Evolutionary conservation across 2,113 vertebrate species (phyloP), one percentile per base, ranked within the genome.

Genomic region (Rousettus leschenaultii): DNA sequence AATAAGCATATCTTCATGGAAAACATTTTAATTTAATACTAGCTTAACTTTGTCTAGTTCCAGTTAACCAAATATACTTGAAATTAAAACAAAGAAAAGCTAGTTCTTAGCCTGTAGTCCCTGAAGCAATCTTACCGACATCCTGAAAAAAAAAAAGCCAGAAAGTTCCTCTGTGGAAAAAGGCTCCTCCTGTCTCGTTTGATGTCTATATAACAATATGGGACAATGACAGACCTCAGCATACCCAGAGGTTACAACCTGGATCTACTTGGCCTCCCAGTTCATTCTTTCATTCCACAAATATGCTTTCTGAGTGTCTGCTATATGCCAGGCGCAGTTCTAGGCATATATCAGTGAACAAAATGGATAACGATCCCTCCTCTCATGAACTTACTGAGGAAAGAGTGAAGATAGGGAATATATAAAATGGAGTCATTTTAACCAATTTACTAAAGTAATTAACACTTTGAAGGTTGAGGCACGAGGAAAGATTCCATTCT

Each of bases 1-100:
- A 66, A 4, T 84, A 59, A 87, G 3, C 66, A 57, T 40, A 65
- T 95, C 53, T 12, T 59, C 30, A 80, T 45, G 66, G 53, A 82
- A 87, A 94, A 61, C 12, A 84, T 33, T 82, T 40, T 83, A 83
- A 87, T 51, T 79, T 86, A 85, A 89, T 8, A 82, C 18, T 12
- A 68, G 45, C 26, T 95, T 95, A 80, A 87, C 14, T 73, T 73
- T 93, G 24, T 85, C 77, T 33, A 66, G 15, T 91, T 93, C 15
- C 30, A 86, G 66, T 51, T 89, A 85, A 93, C 21, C 82, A 93
- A 40, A 51, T 21, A 86, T 35, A 89, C 21, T 22, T 89, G 14
- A 75, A 94, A 53, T 83, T 35, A 14, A 74, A 45, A 55, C 28
- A 57, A 71, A 53, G 43, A 66, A 65, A 95, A 66, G 61, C 40